These are phyloP conservation scores for Syngnathus rostellatus DNA, from an alignment of 2,797 vertebrate genomes.

Conservation along the genomic window DNA sequence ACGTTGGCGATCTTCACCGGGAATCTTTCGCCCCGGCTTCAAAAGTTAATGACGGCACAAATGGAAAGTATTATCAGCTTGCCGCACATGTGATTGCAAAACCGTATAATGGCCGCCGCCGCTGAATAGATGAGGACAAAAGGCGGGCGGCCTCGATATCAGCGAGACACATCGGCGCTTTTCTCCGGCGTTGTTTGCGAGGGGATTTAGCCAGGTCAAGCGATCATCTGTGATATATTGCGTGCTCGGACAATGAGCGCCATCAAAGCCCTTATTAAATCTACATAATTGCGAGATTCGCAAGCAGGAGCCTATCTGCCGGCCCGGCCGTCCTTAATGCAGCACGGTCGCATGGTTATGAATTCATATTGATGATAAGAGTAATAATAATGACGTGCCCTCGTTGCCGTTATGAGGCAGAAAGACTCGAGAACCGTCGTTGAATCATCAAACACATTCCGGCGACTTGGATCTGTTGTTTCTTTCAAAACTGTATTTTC, in stretches of 20 bases:
- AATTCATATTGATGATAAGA: constrained; percentile 31
- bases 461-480: constrained; percentile 54
- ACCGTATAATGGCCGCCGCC: not conserved
- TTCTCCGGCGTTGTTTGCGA: not conserved
- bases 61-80: constrained; percentile 1
- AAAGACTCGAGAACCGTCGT: constrained; percentile 33
- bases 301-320: constrained; percentile 19
- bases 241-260: constrained; percentile 7
- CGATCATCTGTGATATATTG: constrained; percentile 15
- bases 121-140: not conserved
- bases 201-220: constrained; percentile 15
- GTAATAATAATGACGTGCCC: constrained; percentile 17
- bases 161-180: not conserved
- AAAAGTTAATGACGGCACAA: constrained; percentile 9
- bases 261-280: constrained; percentile 22
- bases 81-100: not conserved
- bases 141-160: not conserved
- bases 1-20: not conserved
- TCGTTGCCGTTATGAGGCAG: constrained; percentile 19
- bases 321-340: constrained; percentile 27
- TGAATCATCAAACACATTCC: constrained; percentile 46
- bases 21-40: constrained; percentile 7
- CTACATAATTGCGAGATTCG: constrained; percentile 14
- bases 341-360: constrained; percentile 30
- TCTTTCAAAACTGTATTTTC: not conserved